A percentile compares a stretch with the other conserved stretches of the same genome.
These are phyloP conservation scores for Tuta absoluta DNA, from an alignment of 2,888 invertebrate species.

Conservation along the genomic window DNA sequence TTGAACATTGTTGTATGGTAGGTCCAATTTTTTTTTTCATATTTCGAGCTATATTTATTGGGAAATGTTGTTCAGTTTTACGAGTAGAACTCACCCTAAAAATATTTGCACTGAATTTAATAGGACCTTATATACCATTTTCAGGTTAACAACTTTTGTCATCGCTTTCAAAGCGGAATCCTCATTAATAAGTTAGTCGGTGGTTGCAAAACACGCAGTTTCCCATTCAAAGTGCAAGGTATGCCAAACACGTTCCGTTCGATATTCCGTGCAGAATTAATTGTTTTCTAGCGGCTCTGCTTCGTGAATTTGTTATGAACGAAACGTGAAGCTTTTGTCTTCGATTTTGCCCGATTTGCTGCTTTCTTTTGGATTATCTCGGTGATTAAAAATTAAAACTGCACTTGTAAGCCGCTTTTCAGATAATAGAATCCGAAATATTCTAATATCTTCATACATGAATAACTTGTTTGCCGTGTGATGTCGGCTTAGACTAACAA, in stretches of 20 bases:
- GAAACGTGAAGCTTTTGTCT: slow-evolving; percentile 21
- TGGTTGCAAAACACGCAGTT: slow-evolving; percentile 21
- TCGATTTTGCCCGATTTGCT: slow-evolving; percentile 20
- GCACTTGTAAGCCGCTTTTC: background rate
- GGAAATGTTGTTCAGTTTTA: too few relatives aligned
- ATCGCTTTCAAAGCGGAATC: background rate
- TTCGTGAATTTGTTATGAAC: slow-evolving; percentile 29
- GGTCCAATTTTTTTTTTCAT: too few relatives aligned
- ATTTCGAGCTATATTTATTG: too few relatives aligned
- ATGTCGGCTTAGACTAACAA: too few relatives aligned
- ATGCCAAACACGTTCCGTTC: slow-evolving; percentile 29
- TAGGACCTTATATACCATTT: too few relatives aligned
- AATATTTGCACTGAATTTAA: too few relatives aligned
- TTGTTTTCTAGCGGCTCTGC: slow-evolving; percentile 29
- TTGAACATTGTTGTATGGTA: too few relatives aligned
- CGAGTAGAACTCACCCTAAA: too few relatives aligned
- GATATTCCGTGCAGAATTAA: slow-evolving; percentile 30
- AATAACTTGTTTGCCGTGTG: too few relatives aligned
- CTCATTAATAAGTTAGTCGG: background rate
- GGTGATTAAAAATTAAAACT: background rate
- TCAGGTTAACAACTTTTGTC: too few relatives aligned
- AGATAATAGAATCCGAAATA: too few relatives aligned
- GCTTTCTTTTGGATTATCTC: slow-evolving; percentile 18
- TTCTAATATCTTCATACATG: too few relatives aligned
- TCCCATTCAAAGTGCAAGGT: slow-evolving; percentile 21